phyloP scores from a whole-genome alignment of 2,113 vertebrate genomes.

The Hemibagrus wyckioides region DNA sequence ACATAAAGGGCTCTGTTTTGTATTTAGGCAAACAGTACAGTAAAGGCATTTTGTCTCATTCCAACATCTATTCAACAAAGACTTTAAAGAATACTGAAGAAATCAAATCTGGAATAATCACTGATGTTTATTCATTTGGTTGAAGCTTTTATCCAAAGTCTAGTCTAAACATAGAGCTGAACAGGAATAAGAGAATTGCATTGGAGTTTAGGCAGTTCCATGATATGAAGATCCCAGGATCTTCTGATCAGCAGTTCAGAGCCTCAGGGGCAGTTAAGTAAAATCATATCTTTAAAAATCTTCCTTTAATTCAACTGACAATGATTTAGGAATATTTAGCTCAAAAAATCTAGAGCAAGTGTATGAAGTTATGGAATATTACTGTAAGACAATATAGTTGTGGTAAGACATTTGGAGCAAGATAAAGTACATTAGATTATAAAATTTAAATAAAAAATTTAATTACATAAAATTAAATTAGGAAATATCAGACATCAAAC shows the following conservation, averaged over 20 bases:
- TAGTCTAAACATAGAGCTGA: not conserved
- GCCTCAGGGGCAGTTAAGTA: not conserved
- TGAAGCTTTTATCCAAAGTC: not conserved
- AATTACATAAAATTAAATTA: not conserved
- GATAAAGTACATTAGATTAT: not conserved
- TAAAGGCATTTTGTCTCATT: constrained; percentile 21
- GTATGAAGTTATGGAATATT: not conserved
- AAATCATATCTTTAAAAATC: not conserved
- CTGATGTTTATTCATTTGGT: not conserved
- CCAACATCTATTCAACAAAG: constrained; percentile 6
- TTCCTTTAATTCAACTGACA: not conserved
- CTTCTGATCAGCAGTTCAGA: not conserved
- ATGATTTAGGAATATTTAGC: not conserved
- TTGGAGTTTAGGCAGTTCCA: not conserved
- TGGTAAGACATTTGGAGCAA: too few relatives aligned
- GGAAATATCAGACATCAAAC: not conserved
- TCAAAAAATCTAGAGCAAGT: not conserved
- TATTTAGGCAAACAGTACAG: constrained; percentile 30
- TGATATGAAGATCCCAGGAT: not conserved
- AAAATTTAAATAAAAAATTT: too few relatives aligned
- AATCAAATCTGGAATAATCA: not conserved
- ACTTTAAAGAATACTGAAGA: not conserved
- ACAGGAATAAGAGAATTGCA: not conserved
- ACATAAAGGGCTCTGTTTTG: constrained; percentile 35
- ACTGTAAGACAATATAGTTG: too few relatives aligned